phyloP scores from a whole-genome alignment of 2,797 vertebrate genomes.

The Gouania willdenowi region DNA sequence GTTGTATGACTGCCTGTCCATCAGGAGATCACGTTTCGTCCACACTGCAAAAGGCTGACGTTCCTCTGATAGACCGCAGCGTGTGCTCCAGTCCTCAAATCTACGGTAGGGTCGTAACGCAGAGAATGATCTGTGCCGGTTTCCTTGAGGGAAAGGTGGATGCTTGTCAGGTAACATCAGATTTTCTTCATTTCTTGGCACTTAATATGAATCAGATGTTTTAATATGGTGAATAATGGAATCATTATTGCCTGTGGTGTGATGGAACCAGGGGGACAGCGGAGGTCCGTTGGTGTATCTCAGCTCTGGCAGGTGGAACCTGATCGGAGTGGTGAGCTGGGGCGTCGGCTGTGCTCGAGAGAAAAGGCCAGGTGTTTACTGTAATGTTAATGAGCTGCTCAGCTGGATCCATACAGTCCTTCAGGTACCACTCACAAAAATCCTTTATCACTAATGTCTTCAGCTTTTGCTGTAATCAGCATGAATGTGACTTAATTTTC shows the following conservation, averaged over 20 bases:
- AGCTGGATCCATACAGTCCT: slow-evolving; percentile 81
- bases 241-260: background rate
- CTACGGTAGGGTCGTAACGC: slow-evolving; percentile 73
- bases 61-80: slow-evolving; percentile 67
- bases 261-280: slow-evolving; percentile 83
- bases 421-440: slow-evolving; percentile 65
- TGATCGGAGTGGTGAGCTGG: slow-evolving; percentile 91
- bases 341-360: slow-evolving; percentile 84
- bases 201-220: no score
- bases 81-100: slow-evolving; percentile 69
- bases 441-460: no score
- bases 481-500: no score
- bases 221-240: no score
- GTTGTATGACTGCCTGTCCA: background rate
- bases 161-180: slow-evolving; percentile 86
- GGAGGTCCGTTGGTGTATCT: slow-evolving; percentile 85
- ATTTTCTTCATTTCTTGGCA: no score
- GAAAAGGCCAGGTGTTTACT: slow-evolving; percentile 82
- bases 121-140: slow-evolving; percentile 87
- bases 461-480: no score
- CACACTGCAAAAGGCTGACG: slow-evolving; percentile 75
- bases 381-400: slow-evolving; percentile 77
- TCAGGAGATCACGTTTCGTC: slow-evolving; percentile 67
- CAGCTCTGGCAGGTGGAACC: slow-evolving; percentile 48
- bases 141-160: slow-evolving; percentile 76